phyloP scores from a whole-genome alignment of 2,113 vertebrate species.

The Corvus moneduloides region DNA sequence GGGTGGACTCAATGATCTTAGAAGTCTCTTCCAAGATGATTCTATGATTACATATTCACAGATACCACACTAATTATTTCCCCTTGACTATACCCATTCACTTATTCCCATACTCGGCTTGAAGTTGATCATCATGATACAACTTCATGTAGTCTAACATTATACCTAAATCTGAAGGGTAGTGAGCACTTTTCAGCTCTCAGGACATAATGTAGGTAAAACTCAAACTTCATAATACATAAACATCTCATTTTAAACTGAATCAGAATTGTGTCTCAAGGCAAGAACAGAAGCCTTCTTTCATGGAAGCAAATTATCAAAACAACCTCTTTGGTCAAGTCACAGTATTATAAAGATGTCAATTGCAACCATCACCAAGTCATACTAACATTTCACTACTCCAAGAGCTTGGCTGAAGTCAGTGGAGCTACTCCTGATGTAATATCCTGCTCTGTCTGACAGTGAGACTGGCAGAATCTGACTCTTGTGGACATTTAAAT shows the following conservation, averaged over 20 bases:
- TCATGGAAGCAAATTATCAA: background rate
- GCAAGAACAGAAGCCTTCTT: background rate
- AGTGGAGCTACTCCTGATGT: background rate
- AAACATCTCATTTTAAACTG: background rate
- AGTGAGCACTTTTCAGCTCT: background rate
- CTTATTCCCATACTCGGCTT: background rate
- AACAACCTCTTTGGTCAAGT: background rate
- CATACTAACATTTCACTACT: background rate
- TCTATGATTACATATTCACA: background rate
- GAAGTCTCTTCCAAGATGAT: background rate
- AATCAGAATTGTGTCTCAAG: background rate
- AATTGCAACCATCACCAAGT: background rate
- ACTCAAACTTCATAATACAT: background rate
- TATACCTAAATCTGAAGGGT: background rate
- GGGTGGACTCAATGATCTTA: background rate
- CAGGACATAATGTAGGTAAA: background rate
- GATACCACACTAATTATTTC: background rate
- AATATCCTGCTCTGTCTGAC: background rate
- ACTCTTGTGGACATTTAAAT: background rate
- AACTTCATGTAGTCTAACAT: background rate
- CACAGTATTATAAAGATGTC: background rate
- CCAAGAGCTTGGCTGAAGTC: background rate
- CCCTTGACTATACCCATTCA: background rate
- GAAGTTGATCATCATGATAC: background rate
- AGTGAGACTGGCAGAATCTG: background rate